Evolutionary conservation across 2,113 vertebrate genomes (phyloP).

Genomic region (Cephalophus harveyi): DNA sequence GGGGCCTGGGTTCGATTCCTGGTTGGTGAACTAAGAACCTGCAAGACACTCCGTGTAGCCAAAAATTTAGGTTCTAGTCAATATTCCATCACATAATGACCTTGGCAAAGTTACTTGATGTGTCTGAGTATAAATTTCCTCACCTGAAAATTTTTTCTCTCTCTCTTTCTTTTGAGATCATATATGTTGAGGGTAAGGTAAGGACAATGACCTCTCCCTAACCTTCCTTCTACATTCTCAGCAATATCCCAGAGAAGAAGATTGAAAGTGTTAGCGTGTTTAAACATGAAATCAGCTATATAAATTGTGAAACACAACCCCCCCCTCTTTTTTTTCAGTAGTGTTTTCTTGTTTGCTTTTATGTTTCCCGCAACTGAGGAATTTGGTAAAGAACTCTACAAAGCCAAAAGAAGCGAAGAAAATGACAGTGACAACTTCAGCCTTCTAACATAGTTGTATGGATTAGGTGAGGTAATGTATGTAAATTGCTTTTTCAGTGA

Average conservation of each 20-base stretch:
- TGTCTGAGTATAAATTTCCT: neutral
- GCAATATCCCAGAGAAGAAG: neutral
- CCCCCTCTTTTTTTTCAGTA: neutral
- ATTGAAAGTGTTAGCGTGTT: neutral
- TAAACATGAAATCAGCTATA: neutral
- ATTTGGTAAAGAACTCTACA: neutral
- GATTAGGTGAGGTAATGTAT: neutral
- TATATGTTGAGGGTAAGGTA: neutral
- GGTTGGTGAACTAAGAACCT: neutral
- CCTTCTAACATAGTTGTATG: neutral
- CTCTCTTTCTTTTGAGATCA: neutral
- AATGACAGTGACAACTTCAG: neutral
- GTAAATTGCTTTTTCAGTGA: constrained; percentile 4
- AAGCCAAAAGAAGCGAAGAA: neutral
- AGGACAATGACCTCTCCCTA: neutral
- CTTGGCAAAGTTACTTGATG: neutral
- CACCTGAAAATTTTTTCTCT: neutral
- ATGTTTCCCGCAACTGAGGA: neutral
- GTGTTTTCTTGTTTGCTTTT: neutral
- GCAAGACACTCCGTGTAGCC: neutral
- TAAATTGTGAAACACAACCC: neutral
- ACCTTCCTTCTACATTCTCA: neutral
- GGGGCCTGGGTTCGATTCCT: neutral
- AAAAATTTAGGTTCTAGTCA: neutral
- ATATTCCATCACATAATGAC: neutral